Base-by-base conservation (phyloP, 30 jellyfish, hydroid and myxozoan species). In the Aurelia coerulea region DNA sequence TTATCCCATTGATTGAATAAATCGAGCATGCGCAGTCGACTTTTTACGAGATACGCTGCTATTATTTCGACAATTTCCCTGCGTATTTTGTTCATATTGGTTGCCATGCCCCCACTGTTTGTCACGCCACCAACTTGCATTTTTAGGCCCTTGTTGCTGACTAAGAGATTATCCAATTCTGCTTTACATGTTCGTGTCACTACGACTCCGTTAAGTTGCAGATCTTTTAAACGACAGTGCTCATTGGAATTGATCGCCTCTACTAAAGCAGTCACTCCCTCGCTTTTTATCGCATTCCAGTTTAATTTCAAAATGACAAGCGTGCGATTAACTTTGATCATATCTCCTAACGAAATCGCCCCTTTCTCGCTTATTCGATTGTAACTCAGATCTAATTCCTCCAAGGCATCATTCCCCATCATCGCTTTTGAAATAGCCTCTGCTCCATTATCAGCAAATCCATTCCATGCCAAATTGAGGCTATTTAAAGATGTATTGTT, bases 1-100 rank as follows among this genome's bases (percentile, higher is more conserved):
- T 90, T 90, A 62, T 90, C 97, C 97, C 97, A 90, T 34, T 84
- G 97, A 79, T 90, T 90, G 91, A 90, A 90, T 79, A 90, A 63
- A 64, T 90, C 97, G 46, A 90, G 94, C 97, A 90, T 90, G 78
- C 97, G 88, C 69, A 90, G 75, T 68, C 97, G 87, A 51, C 84
- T 75, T 53, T 90, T 84, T 75, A 86, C 80, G 29, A 90, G 78
- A 59, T 90, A 84, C 13, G 88, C 77, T 58, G 75, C 58, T n/a
- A 90, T 71, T 0, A 90, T 90, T 59, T 83, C 86, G 81, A 90
- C 88, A 56, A 90, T 72, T 70, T 90, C 95, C 19, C 88, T 63
- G 46, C 97, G 87, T 58, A 90, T 65, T 62, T 73, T 73, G 63
- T 78, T 89, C 81, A 74, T 68, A 33, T 68, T 89, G 32, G 89